These are phyloP conservation scores for Halesus radiatus DNA, from an alignment of 1,140 invertebrate species.

Conservation along the genomic window DNA sequence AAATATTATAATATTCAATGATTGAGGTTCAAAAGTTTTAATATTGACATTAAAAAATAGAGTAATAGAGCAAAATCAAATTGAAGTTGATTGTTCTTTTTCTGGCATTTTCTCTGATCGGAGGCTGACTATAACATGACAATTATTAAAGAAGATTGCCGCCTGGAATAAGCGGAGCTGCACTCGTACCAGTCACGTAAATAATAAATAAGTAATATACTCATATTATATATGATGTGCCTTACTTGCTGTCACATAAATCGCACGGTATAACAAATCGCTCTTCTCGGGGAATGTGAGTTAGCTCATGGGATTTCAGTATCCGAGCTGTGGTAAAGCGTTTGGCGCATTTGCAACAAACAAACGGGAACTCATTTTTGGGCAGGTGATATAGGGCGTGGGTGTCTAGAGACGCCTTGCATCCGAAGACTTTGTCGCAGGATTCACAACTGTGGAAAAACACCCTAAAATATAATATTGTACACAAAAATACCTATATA, in stretches of 20 bases:
- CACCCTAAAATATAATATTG: not conserved
- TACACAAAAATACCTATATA: too few species aligned
- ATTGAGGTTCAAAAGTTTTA: too few species aligned
- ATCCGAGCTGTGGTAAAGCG: conserved; percentile 61
- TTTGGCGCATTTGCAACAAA: conserved; percentile 61
- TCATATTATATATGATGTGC: too few species aligned
- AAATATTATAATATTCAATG: too few species aligned
- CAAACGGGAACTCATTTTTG: conserved; percentile 58
- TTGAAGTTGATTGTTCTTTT: too few species aligned
- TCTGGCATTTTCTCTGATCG: too few species aligned
- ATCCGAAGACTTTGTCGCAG: conserved; percentile 43
- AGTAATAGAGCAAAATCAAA: too few species aligned
- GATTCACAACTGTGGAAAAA: conserved; percentile 43
- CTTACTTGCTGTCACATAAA: conserved; percentile 61
- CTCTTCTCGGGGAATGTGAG: conserved; percentile 62
- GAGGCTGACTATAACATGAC: too few species aligned
- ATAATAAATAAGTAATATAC: not conserved
- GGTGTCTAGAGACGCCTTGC: conserved; percentile 20
- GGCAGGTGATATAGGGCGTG: conserved; percentile 44
- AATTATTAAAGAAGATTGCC: too few species aligned
- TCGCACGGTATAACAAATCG: conserved; percentile 63
- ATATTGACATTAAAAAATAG: too few species aligned
- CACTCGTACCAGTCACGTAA: not conserved
- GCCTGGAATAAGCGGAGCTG: too few species aligned
- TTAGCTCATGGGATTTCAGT: conserved; percentile 61